Percentiles rank a stretch among this genome's conserved stretches.
Evolutionary conservation across 2,113 vertebrate genomes (phyloP).

Genomic region (Pangasianodon hypophthalmus): DNA sequence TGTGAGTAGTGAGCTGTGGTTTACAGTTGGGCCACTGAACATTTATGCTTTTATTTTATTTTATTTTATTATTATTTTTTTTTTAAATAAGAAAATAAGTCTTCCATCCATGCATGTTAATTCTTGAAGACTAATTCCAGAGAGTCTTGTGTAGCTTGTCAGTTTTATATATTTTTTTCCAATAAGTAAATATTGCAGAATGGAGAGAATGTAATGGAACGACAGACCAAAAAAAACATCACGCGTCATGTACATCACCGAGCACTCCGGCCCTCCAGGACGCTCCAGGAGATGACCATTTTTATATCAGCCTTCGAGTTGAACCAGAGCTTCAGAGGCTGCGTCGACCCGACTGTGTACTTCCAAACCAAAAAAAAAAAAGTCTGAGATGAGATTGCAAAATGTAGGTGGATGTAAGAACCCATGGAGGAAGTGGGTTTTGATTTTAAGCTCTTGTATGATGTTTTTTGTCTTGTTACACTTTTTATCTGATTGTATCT

Average conservation of each 20-base stretch:
- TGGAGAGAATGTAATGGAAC: slow-evolving; percentile 70
- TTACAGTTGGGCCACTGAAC: slow-evolving; percentile 56
- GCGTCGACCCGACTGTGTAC: slow-evolving; percentile 63
- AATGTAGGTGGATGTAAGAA: slow-evolving; percentile 42
- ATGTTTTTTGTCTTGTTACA: slow-evolving; percentile 53
- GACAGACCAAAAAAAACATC: slow-evolving; percentile 67
- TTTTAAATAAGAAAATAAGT: slow-evolving; percentile 68
- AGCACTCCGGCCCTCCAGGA: slow-evolving; percentile 41
- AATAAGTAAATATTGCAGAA: slow-evolving; percentile 44
- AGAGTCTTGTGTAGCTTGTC: slow-evolving; percentile 55
- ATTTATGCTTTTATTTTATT: neutral
- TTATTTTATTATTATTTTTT: neutral
- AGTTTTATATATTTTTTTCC: slow-evolving; percentile 55
- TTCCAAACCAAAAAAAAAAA: slow-evolving; percentile 76
- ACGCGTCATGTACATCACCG: neutral
- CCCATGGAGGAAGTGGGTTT: neutral
- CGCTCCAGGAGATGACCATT: slow-evolving; percentile 50
- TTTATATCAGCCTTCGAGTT: slow-evolving; percentile 44
- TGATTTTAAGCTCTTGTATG: slow-evolving; percentile 38
- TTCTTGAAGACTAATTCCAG: slow-evolving; percentile 65
- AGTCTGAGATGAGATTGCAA: slow-evolving; percentile 66
- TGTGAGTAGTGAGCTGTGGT: slow-evolving; percentile 58
- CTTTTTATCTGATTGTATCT: slow-evolving; percentile 64
- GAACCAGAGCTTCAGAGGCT: slow-evolving; percentile 58
- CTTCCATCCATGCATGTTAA: slow-evolving; percentile 81